Evolutionary conservation across 1,140 invertebrate species (phyloP).

Genomic region (Globodera rostochiensis): DNA sequence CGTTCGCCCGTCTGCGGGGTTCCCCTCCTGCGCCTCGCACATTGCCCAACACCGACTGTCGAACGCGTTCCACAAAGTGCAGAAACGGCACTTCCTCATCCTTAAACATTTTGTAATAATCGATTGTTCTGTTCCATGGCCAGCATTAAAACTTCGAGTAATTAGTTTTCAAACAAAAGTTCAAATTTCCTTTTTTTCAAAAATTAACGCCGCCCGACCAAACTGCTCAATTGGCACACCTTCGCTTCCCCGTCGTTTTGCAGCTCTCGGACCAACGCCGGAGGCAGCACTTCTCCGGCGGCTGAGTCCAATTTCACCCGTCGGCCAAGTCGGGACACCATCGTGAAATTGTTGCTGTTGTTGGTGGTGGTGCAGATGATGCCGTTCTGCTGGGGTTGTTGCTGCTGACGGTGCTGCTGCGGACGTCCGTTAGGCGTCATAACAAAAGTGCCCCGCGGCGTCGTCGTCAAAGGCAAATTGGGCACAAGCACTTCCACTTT

Average conservation of each 20-base stretch:
- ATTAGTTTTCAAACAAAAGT: no score
- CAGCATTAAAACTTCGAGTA: no score
- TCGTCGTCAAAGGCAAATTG: not conserved
- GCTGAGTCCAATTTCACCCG: slow-evolving; percentile 13
- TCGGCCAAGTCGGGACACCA: slow-evolving; percentile 23
- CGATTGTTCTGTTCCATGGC: no score
- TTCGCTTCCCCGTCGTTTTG: not conserved
- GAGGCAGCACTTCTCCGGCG: slow-evolving; percentile 5
- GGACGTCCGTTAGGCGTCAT: not conserved
- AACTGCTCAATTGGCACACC: not conserved
- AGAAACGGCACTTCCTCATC: not conserved
- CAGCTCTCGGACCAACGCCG: slow-evolving; percentile 4
- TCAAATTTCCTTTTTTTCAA: not conserved
- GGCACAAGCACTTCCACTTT: not conserved
- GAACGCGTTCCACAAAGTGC: slow-evolving; percentile 19
- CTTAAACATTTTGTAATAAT: not conserved
- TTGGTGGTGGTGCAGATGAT: not conserved
- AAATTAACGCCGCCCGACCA: not conserved
- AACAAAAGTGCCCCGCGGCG: not conserved
- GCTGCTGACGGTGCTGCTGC: not conserved
- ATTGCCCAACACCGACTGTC: slow-evolving; percentile 11
- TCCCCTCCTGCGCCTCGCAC: not conserved
- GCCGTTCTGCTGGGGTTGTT: not conserved
- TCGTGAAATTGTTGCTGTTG: slow-evolving; percentile 21
- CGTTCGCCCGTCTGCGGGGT: not conserved